phyloP scores from a whole-genome alignment of 2,888 invertebrate genomes.

The Morpho helenor region DNA sequence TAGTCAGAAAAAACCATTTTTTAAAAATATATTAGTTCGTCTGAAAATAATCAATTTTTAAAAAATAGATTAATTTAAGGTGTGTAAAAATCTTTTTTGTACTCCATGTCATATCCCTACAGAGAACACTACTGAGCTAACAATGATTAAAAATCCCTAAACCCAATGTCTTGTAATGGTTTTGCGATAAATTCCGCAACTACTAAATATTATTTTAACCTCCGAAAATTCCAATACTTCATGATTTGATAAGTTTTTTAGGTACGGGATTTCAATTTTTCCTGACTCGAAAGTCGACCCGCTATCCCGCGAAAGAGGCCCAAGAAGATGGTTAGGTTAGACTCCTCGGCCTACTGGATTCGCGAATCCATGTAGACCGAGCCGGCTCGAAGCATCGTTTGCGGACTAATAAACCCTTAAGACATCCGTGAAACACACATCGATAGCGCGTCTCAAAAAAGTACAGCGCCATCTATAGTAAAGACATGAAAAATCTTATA shows the following conservation, averaged over 20 bases:
- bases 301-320: conserved; percentile 72
- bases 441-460: conserved; percentile 17
- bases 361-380: conserved; percentile 86
- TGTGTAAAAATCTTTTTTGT: too few relatives aligned
- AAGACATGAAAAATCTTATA: background rate
- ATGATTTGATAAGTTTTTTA: conserved; percentile 6
- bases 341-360: conserved; percentile 76
- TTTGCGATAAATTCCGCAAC: too few relatives aligned
- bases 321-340: conserved; percentile 77
- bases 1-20: too few relatives aligned
- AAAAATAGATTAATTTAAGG: too few relatives aligned
- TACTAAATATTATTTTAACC: too few relatives aligned
- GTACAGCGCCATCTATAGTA: conserved; percentile 19
- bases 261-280: conserved; percentile 69
- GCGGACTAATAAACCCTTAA: background rate
- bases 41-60: too few relatives aligned
- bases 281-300: conserved; percentile 69
- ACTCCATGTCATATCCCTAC: too few relatives aligned
- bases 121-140: too few relatives aligned
- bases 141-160: too few relatives aligned
- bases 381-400: conserved; percentile 81
- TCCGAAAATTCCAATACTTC: too few relatives aligned
- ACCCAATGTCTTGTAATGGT: too few relatives aligned
- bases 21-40: too few relatives aligned
- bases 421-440: background rate